phyloP scores from a whole-genome alignment of 2,888 invertebrate genomes.

The Cosmorhoe ocellata region DNA sequence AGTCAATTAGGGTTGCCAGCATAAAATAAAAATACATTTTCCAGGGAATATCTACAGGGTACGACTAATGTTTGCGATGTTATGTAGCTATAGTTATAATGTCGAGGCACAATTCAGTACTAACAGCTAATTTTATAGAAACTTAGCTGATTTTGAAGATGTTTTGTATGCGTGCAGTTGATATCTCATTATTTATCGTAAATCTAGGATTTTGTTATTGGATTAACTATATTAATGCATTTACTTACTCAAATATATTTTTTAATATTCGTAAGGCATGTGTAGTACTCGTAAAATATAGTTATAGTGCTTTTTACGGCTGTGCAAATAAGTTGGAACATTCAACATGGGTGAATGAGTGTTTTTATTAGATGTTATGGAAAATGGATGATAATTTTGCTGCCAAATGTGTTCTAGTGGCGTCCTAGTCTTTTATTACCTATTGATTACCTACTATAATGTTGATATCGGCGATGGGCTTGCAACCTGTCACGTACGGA shows the following conservation, averaged over 20 bases:
- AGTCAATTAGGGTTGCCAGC: constrained; percentile 43
- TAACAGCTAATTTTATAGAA: constrained; percentile 79
- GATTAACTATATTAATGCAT: neutral
- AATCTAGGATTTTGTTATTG: constrained; percentile 7
- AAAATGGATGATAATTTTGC: no score
- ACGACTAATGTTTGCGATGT: constrained; percentile 76
- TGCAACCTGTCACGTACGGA: no score
- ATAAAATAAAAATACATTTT: constrained; percentile 81
- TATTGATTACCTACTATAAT: no score
- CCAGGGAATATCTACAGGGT: constrained; percentile 75
- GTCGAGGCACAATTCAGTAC: constrained; percentile 50
- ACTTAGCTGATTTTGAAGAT: constrained; percentile 38
- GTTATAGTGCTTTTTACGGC: neutral
- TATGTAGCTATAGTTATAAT: constrained; percentile 51
- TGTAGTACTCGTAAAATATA: neutral
- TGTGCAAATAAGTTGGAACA: no score
- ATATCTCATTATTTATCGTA: constrained; percentile 7
- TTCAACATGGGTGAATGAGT: no score
- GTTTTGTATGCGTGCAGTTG: constrained; percentile 23
- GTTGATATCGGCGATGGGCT: no score
- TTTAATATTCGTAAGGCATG: constrained; percentile 7
- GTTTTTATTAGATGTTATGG: no score
- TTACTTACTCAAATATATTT: neutral
- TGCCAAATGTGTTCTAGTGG: no score
- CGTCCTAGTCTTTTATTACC: no score